These are phyloP conservation scores for Cephonodes hylas DNA, from an alignment of 2,888 invertebrate species.

Conservation along the genomic window DNA sequence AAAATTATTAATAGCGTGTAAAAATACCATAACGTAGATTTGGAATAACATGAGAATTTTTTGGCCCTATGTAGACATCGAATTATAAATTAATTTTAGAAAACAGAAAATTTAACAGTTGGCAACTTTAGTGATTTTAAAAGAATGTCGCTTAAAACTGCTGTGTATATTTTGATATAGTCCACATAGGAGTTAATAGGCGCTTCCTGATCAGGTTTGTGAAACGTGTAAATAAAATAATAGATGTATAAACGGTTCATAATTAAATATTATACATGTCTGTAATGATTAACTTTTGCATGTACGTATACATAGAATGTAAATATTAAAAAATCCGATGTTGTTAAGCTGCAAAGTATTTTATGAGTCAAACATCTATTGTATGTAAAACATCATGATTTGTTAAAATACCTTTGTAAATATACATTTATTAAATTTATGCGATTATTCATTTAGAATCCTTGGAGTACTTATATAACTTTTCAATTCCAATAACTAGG, in stretches of 20 bases:
- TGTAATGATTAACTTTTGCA: neutral
- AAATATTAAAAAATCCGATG: neutral
- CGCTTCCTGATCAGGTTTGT: slow-evolving; percentile 2
- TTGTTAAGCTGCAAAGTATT: neutral
- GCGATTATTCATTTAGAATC: neutral
- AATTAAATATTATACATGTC: neutral
- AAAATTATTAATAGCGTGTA: too few species aligned
- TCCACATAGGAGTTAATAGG: neutral
- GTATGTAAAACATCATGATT: neutral
- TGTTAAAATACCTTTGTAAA: neutral
- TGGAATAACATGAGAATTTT: too few species aligned
- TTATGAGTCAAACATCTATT: neutral
- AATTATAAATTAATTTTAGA: neutral
- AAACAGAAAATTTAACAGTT: neutral
- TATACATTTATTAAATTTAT: neutral
- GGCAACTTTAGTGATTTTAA: neutral
- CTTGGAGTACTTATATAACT: neutral
- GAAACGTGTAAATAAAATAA: neutral
- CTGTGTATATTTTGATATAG: neutral
- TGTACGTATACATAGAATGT: neutral
- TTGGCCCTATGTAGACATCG: too few species aligned
- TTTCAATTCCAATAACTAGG: neutral
- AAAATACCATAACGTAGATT: too few species aligned
- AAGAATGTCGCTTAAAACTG: neutral
- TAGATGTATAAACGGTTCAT: neutral